Evolutionary conservation across 2,113 vertebrate genomes (phyloP).

Genomic region (Daboia siamensis): DNA sequence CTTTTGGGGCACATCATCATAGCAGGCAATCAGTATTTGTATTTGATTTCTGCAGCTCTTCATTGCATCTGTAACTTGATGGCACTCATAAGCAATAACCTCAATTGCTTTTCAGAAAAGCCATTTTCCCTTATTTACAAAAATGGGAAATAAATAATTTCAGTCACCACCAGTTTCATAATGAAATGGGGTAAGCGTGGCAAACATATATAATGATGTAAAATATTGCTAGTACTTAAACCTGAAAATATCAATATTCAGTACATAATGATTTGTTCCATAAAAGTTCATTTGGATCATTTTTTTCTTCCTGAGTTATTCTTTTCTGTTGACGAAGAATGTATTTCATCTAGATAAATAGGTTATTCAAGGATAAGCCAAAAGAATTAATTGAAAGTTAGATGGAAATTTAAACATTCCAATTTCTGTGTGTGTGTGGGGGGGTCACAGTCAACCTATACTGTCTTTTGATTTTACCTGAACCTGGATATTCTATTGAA

Average conservation of each 20-base stretch:
- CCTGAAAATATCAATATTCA: not conserved
- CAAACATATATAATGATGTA: slow-evolving; percentile 38
- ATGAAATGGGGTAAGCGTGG: slow-evolving; percentile 46
- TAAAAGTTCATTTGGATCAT: not conserved
- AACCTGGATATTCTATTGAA: not conserved
- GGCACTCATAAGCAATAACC: slow-evolving; percentile 60
- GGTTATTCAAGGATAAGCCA: not conserved
- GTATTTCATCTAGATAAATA: not conserved
- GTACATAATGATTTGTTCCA: slow-evolving; percentile 7
- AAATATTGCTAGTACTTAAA: slow-evolving; percentile 31
- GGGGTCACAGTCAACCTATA: not conserved
- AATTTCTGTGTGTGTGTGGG: accelerated
- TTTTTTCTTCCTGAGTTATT: not conserved
- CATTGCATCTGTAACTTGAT: slow-evolving; percentile 53
- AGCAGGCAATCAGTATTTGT: slow-evolving; percentile 37
- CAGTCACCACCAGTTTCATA: slow-evolving; percentile 36
- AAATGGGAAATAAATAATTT: slow-evolving; percentile 47
- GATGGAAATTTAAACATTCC: not conserved
- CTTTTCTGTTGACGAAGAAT: not conserved
- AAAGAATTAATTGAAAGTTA: not conserved
- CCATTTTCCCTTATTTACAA: slow-evolving; percentile 48
- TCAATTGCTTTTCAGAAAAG: slow-evolving; percentile 56
- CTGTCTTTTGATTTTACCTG: no score
- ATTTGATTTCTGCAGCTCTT: slow-evolving; percentile 52
- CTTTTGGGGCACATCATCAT: slow-evolving; percentile 48